Conservation (phyloP, 2,888 invertebrate species). For the Colletes collaris region DNA sequence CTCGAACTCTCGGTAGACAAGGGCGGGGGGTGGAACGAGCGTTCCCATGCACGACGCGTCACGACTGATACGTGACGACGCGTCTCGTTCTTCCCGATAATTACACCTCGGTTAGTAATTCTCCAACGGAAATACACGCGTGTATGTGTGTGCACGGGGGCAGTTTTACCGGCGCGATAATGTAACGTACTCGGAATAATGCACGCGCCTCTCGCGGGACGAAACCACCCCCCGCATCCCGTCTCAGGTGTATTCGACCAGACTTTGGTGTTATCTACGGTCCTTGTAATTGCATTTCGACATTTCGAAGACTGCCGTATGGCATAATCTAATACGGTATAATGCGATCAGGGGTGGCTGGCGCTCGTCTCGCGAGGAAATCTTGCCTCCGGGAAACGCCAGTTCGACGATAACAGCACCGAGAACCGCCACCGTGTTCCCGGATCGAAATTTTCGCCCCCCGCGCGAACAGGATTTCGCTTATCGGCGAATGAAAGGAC, state of each 20-base stretch:
- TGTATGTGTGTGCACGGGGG: neutral
- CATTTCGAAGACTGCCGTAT: constrained; percentile 48
- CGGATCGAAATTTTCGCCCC: constrained; percentile 27
- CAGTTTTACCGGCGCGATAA: constrained; percentile 27
- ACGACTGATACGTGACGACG: constrained; percentile 60
- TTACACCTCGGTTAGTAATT: constrained; percentile 68
- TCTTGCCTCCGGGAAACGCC: constrained; percentile 23
- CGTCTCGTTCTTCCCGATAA: constrained; percentile 68
- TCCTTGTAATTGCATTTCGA: constrained; percentile 53
- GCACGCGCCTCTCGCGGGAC: constrained; percentile 35
- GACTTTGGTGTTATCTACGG: constrained; percentile 41
- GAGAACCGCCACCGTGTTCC: neutral
- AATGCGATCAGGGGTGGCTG: constrained; percentile 39
- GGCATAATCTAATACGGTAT: constrained; percentile 51
- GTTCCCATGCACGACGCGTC: constrained; percentile 55
- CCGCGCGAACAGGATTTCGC: neutral
- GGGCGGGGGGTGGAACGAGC: constrained; percentile 48
- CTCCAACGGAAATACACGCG: constrained; percentile 8
- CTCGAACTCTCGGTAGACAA: constrained; percentile 56
- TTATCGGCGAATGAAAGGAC: neutral
- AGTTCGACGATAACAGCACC: constrained; percentile 17
- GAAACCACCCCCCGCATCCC: neutral
- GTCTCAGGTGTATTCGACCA: constrained; percentile 43
- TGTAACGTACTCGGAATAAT: constrained; percentile 50
- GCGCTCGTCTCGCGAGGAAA: constrained; percentile 31